Evolutionary conservation across 2,113 vertebrate genomes (phyloP), one percentile per base, ranked within the genome.

Genomic region (Phalacrocorax pelagicus): DNA sequence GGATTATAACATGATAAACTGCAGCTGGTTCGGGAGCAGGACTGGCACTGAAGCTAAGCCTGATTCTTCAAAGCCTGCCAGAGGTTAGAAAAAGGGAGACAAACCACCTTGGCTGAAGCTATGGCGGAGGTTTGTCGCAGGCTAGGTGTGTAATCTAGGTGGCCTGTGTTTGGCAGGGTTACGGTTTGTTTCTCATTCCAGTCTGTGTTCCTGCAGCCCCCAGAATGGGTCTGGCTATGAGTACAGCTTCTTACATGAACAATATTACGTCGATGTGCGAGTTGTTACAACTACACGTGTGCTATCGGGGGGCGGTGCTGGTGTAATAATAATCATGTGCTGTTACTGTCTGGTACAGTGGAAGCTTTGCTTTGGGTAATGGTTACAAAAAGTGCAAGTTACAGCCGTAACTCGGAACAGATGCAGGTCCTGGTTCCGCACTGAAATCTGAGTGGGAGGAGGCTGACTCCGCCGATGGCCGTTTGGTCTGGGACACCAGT

Each of bases 241-340:
- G 21, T 8, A 7, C 6, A 10, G 17, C 23, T 63, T n/a, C 5
- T 71, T n/a, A 10, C 7, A 1, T 5, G 12, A 21, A 3, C 34
- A 42, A 6, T 1, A 1, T 32, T 21, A 1, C 5, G 12, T 2
- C 24, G 21, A 11, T 0, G 3, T 29, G 38, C 30, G 55, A 40
- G 42, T 38, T 16, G 11, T 11, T 81, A 6, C 19, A 47, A 3
- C 29, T 55, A 0, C 18, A 4, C 0, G 4, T 0, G 0, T 34
- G 44, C 22, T 38, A 0, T 16, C 1, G 0, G 2, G 38, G 59
- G 34, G 70, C n/a, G 11, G 23, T 4, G 30, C 49, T n/a, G 54
- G 2, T 29, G 27, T 32, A 44, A 7, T 5, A 65, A 24, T 70
- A 9, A 5, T 38, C 38, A 38, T 9, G 23, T 26, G 30, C 21